phyloP scores from a whole-genome alignment of 2,113 vertebrate species.

The Paraplagusia blochii region DNA sequence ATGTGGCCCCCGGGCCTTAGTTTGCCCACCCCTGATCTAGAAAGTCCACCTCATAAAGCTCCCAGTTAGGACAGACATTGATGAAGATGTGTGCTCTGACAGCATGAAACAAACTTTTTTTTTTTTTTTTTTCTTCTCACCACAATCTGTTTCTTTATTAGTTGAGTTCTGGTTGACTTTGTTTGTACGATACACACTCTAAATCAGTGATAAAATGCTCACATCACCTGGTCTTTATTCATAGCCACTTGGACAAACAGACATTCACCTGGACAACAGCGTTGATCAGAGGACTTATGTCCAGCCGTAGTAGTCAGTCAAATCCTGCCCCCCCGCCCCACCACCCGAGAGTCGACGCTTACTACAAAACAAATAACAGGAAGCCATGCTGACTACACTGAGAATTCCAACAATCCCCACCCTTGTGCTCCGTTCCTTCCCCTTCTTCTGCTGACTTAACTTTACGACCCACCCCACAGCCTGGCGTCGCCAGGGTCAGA shows the following conservation, averaged over 20 bases:
- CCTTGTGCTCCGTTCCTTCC: slow-evolving; percentile 48
- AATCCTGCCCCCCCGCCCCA: too few relatives aligned
- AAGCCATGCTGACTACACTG: slow-evolving; percentile 28
- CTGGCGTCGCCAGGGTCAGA: slow-evolving; percentile 42
- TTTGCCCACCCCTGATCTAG: too few relatives aligned
- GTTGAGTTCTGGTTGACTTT: not conserved
- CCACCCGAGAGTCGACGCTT: slow-evolving; percentile 59
- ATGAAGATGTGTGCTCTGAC: too few relatives aligned
- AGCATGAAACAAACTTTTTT: too few relatives aligned
- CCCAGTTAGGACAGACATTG: too few relatives aligned
- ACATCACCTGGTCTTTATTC: too few relatives aligned
- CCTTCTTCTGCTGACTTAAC: slow-evolving; percentile 52
- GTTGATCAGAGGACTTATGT: slow-evolving; percentile 45
- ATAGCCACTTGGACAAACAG: not conserved
- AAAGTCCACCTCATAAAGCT: too few relatives aligned
- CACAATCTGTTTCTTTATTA: not conserved
- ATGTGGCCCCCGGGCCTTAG: too few relatives aligned
- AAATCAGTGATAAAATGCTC: not conserved
- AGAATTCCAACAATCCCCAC: slow-evolving; percentile 54
- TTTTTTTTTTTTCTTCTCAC: too few relatives aligned
- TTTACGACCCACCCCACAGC: slow-evolving; percentile 47
- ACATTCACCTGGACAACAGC: slow-evolving; percentile 9
- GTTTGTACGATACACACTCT: not conserved
- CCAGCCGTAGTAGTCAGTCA: slow-evolving; percentile 32
- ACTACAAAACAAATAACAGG: slow-evolving; percentile 72